phyloP scores from a whole-genome alignment of 2,113 vertebrate genomes.

The Xenus cinereus region DNA sequence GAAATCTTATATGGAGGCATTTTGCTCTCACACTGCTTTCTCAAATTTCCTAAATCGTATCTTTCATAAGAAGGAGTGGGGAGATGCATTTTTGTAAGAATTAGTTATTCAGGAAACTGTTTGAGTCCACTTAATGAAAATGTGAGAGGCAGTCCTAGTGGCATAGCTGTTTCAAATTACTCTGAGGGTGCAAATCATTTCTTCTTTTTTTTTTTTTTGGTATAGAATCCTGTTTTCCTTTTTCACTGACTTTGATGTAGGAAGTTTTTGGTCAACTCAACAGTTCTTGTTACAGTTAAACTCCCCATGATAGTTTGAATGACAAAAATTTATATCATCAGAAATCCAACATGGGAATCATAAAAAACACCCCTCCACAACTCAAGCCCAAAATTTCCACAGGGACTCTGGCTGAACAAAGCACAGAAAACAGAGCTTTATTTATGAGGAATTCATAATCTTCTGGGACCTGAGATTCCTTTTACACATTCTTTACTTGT shows the following conservation, averaged over 20 bases:
- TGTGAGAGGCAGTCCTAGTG: background rate
- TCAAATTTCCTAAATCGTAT: background rate
- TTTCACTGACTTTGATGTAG: background rate
- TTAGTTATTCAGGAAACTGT: background rate
- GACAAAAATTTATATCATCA: background rate
- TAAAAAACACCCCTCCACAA: background rate
- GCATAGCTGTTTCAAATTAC: background rate
- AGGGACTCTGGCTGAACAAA: background rate
- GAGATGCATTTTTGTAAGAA: background rate
- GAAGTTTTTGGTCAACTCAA: background rate
- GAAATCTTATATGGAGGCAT: background rate
- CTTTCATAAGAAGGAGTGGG: background rate
- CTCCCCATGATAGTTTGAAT: background rate
- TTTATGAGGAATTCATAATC: background rate
- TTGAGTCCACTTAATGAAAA: background rate
- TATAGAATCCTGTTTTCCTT: background rate
- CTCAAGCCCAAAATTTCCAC: background rate
- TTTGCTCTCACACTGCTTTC: background rate
- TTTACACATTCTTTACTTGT: background rate
- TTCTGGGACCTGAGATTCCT: background rate
- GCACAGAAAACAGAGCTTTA: background rate
- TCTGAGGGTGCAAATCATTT: background rate
- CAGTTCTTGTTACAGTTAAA: background rate
- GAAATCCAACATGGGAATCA: background rate
- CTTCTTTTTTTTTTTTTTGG: background rate